Conservation (phyloP, 2,113 vertebrate species). For the Balaeniceps rex region DNA sequence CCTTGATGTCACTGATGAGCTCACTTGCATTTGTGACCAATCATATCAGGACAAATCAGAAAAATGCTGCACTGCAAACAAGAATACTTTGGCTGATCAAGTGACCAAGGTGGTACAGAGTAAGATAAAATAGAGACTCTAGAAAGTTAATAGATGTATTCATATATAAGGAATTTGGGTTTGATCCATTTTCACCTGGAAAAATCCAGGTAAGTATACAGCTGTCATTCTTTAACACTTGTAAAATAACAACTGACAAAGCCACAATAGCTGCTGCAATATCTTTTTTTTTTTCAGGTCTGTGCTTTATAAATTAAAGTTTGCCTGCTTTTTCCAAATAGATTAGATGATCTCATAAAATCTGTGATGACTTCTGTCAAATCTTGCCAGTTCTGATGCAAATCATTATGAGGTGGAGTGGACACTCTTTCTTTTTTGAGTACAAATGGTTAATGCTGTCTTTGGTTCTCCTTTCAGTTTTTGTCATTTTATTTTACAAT, state of each 20-base stretch:
- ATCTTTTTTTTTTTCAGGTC: background rate
- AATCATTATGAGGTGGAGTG: background rate
- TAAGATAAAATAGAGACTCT: background rate
- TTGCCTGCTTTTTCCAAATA: background rate
- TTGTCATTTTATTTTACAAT: background rate
- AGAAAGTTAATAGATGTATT: background rate
- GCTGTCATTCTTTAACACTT: background rate
- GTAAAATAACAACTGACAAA: background rate
- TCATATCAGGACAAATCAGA: background rate
- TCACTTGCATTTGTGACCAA: no score
- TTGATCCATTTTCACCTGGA: background rate
- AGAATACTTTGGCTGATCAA: background rate
- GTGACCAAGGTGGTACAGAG: background rate
- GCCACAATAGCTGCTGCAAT: background rate
- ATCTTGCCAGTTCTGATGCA: background rate
- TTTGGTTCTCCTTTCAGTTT: background rate
- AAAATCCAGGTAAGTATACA: background rate
- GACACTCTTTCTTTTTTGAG: background rate
- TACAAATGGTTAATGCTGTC: background rate
- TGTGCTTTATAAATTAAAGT: background rate
- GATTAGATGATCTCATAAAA: background rate
- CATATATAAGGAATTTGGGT: background rate
- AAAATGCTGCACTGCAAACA: background rate
- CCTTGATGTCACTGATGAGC: no score
- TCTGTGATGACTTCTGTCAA: background rate